A percentile compares a stretch with the other conserved stretches of the same genome.
phyloP scores from a whole-genome alignment of 1,140 invertebrate species.

The Diuraphis noxia region DNA sequence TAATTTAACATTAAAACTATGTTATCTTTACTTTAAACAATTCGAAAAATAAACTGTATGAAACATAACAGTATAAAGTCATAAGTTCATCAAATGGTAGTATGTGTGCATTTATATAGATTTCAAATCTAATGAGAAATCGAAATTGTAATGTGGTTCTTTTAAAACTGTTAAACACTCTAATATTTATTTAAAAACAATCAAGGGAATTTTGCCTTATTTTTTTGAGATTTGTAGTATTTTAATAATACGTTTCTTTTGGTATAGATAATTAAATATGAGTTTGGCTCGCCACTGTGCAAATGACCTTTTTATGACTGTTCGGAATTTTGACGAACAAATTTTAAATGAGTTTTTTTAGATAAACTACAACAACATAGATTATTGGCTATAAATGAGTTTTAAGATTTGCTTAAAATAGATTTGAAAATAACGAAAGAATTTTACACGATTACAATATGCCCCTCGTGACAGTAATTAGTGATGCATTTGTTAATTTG shows the following conservation, averaged over 20 bases:
- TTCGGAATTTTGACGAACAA: not conserved
- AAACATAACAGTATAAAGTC: not conserved
- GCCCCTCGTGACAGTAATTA: not conserved
- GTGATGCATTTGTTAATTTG: not conserved
- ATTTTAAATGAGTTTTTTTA: not conserved
- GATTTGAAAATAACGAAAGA: not conserved
- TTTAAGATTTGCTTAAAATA: not conserved
- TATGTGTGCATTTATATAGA: not conserved
- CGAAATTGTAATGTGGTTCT: not conserved
- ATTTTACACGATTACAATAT: not conserved
- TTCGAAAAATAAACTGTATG: not conserved
- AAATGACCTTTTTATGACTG: not conserved
- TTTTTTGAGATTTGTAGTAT: not conserved
- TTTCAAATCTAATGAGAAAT: not conserved
- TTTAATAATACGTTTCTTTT: not conserved
- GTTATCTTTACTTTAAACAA: not conserved
- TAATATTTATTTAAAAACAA: not conserved
- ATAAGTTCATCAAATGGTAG: not conserved
- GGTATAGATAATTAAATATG: not conserved
- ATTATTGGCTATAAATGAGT: no score
- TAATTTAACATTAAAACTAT: not conserved
- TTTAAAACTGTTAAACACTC: not conserved
- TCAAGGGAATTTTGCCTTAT: not conserved
- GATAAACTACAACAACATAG: no score
- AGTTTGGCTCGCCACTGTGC: not conserved